Conservation (phyloP, 1,140 invertebrate genomes). For the Probaryconus sp. region DNA sequence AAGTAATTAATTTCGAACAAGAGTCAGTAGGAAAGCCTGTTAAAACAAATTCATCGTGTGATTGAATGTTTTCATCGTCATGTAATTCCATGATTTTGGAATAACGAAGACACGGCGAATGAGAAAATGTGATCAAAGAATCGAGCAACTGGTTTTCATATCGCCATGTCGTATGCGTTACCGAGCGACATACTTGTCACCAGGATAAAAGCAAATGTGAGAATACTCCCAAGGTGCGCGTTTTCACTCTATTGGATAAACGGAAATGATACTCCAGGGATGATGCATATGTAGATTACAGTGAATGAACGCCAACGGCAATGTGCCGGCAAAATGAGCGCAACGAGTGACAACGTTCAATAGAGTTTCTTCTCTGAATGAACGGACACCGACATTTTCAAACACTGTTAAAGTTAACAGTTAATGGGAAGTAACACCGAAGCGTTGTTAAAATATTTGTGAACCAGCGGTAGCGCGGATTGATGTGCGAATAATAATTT, state of each 20-base stretch:
- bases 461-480: no score
- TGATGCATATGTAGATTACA: not conserved
- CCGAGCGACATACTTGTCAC: not conserved
- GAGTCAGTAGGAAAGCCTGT: no score
- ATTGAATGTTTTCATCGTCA: not conserved
- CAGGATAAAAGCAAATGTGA: constrained; percentile 14
- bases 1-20: no score
- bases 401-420: not conserved
- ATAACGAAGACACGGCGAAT: not conserved
- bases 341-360: not conserved
- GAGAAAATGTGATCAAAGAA: not conserved
- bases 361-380: no score
- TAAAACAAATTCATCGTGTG: not conserved
- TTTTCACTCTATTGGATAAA: constrained; percentile 30
- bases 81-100: constrained; percentile 5
- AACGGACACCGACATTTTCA: no score
- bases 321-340: not conserved
- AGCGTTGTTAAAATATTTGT: no score
- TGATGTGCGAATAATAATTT: no score
- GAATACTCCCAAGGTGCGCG: constrained; percentile 18
- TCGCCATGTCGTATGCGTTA: no score
- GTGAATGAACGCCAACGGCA: constrained; percentile 6
- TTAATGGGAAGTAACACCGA: constrained; percentile 18
- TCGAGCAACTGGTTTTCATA: constrained; percentile 18
- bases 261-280: constrained; percentile 23